Conservation (phyloP, 2,888 invertebrate genomes). For the Camponotus fellah region DNA sequence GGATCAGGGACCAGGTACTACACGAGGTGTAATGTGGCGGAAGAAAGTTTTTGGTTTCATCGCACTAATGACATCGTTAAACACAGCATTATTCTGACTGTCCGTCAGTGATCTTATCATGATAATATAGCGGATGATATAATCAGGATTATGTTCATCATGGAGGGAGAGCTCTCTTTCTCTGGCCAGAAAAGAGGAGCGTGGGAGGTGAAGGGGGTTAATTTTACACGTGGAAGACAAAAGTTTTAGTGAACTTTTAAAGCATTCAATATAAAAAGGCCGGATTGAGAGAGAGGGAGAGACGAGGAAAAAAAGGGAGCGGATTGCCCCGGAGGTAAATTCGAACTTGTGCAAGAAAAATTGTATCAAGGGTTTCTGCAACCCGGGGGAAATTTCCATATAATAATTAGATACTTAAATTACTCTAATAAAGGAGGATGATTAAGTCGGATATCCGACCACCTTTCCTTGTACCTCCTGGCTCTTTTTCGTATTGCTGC, state of each 20-base stretch:
- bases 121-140: slow-evolving; percentile 67
- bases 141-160: slow-evolving; percentile 67
- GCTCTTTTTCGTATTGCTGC: slow-evolving; percentile 35
- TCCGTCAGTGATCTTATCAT: slow-evolving; percentile 62
- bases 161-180: slow-evolving; percentile 16
- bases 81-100: slow-evolving; percentile 67
- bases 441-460: slow-evolving; percentile 76
- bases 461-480: slow-evolving; percentile 54
- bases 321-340: slow-evolving; percentile 74
- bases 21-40: not conserved
- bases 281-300: slow-evolving; percentile 55
- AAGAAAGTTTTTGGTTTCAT: slow-evolving; percentile 47
- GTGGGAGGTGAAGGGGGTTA: slow-evolving; percentile 57
- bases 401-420: slow-evolving; percentile 83
- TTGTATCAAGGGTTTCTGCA: slow-evolving; percentile 70
- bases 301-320: slow-evolving; percentile 28
- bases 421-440: slow-evolving; percentile 81
- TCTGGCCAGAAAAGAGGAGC: slow-evolving; percentile 9
- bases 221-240: slow-evolving; percentile 76
- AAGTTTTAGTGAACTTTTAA: slow-evolving; percentile 81
- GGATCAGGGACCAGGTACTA: not conserved
- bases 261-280: slow-evolving; percentile 80
- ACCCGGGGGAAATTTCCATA: slow-evolving; percentile 79
- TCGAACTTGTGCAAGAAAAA: slow-evolving; percentile 79
- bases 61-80: slow-evolving; percentile 45